Evolutionary conservation across 2,113 vertebrate species (phyloP), one percentile per base, ranked within the genome.

Genomic region (Phyllostomus discolor): DNA sequence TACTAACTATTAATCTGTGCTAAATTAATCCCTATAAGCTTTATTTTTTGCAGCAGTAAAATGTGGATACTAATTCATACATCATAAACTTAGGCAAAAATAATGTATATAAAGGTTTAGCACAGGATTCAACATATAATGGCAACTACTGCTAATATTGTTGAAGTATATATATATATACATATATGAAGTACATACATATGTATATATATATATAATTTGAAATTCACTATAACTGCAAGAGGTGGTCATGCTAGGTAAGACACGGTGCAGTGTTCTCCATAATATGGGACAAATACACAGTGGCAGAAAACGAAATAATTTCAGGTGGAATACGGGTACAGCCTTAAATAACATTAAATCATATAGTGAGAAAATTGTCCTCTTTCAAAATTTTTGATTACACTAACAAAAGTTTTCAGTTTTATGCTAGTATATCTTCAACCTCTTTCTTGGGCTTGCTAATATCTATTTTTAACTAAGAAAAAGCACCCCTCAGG

Each of bases 361-460:
- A 52, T 62, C 26, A 2, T 75, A 95, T 6, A 79, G 43, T 79
- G 48, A 90, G 81, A 96, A 95, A 94, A 88, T 80, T 52, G 12
- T 81, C 26, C 52, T 91, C 19, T 87, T 94, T 81, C 57, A 93
- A 94, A 91, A n/a, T 28, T 17, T 95, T 80, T 93, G 81, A 96
- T 93, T 85, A 72, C 24, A 72, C n/a, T 88, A 84, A 52, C 31
- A 83, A 88, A 83, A 72, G 7, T 75, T 82, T 80, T 90, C 52
- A 35, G 48, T 90, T 92, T 84, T 75, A 64, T 83, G 48, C 17
- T 66, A 84, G 46, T 70, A 46, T 90, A 24, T 80, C 79, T 94
- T 94, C 48, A 38, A 14, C 24, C 6, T 94, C 62, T 69, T 79
- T 94, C 54, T 75, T n/a, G 64, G 35, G 7, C 48, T 92, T 80